These are phyloP conservation scores for Spodoptera littoralis DNA, from an alignment of 2,888 invertebrate species.

Conservation along the genomic window DNA sequence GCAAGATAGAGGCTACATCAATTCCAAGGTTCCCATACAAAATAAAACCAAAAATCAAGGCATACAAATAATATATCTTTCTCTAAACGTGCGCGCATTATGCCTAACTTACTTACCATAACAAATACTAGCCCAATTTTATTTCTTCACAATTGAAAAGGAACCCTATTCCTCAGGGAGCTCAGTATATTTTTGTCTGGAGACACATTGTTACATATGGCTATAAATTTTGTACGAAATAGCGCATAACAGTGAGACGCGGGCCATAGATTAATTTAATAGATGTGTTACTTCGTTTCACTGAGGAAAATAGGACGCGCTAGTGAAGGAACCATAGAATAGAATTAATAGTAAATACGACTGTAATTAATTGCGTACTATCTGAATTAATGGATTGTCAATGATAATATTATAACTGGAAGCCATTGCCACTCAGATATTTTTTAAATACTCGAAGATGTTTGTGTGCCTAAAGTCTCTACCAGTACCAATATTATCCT, in stretches of 20 bases:
- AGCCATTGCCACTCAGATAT: too few relatives aligned
- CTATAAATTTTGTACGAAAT: slow-evolving; percentile 73
- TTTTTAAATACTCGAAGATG: too few relatives aligned
- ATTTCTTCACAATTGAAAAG: slow-evolving; percentile 15
- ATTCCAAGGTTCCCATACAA: not conserved
- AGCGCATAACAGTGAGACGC: slow-evolving; percentile 62
- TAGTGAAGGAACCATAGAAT: not conserved
- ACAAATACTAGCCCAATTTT: slow-evolving; percentile 60
- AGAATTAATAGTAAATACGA: too few relatives aligned
- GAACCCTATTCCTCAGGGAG: slow-evolving; percentile 6
- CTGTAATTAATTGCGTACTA: too few relatives aligned
- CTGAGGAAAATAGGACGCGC: not conserved
- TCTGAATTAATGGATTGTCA: too few relatives aligned
- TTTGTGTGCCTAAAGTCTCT: too few relatives aligned
- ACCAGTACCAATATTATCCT: too few relatives aligned
- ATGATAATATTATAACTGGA: too few relatives aligned
- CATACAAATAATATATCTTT: slow-evolving; percentile 61
- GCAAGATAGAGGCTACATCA: too few relatives aligned
- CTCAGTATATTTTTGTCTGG: slow-evolving; percentile 36
- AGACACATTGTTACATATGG: slow-evolving; percentile 56
- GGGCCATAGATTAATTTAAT: slow-evolving; percentile 50
- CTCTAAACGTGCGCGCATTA: slow-evolving; percentile 63
- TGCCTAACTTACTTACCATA: slow-evolving; percentile 61
- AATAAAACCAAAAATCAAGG: slow-evolving; percentile 47
- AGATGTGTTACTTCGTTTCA: slow-evolving; percentile 6